Conservation (phyloP, 2,113 vertebrate genomes). For the Psettodes erumei region DNA sequence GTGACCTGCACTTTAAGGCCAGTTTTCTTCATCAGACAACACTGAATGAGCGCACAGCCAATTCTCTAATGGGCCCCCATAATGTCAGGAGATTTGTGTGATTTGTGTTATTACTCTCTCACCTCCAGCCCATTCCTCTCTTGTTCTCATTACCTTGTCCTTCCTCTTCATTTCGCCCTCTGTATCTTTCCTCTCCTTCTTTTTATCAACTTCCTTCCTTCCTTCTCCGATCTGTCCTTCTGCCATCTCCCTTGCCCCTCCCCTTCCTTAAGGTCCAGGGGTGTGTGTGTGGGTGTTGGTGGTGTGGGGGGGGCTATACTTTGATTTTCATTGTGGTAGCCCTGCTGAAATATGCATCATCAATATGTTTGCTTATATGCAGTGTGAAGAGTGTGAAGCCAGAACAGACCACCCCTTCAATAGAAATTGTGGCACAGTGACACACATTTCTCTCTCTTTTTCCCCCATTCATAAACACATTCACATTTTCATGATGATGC, state of each 20-base stretch:
- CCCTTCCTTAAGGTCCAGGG: slow-evolving; percentile 35
- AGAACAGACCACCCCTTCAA: background rate
- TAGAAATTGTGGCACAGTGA: background rate
- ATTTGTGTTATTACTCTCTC: slow-evolving; percentile 7
- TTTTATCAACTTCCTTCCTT: background rate
- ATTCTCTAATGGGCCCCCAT: background rate
- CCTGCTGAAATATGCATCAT: slow-evolving; percentile 53
- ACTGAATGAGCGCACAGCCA: slow-evolving; percentile 11
- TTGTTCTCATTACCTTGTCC: background rate
- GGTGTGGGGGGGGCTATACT: no score
- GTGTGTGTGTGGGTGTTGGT: no score
- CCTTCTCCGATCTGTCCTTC: background rate
- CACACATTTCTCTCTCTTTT: background rate
- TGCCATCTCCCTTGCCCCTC: background rate
- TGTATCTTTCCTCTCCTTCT: slow-evolving; percentile 1
- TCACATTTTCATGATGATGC: background rate
- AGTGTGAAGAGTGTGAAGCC: background rate
- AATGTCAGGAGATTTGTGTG: background rate
- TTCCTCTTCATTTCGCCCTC: background rate
- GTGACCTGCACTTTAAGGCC: slow-evolving; percentile 8
- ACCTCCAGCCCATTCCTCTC: background rate
- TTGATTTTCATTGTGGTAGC: slow-evolving; percentile 28
- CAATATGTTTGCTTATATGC: slow-evolving; percentile 17
- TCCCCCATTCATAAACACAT: background rate
- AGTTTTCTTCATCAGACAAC: background rate